Evolutionary conservation across 2,888 invertebrate genomes (phyloP).

Genomic region (Steinernema scapterisci): DNA sequence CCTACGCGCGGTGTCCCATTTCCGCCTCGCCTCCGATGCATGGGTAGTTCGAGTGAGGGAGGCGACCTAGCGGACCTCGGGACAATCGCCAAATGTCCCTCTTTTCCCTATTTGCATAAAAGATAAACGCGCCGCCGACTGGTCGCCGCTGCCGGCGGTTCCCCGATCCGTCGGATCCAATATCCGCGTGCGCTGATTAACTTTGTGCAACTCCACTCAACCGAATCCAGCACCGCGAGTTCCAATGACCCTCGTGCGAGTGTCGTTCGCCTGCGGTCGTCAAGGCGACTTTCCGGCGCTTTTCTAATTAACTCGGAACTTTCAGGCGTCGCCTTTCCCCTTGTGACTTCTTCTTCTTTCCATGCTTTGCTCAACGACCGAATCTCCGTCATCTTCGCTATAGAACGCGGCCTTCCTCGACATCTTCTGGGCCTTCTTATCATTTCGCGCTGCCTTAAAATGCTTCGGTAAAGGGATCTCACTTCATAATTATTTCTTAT

Average conservation of each 20-base stretch:
- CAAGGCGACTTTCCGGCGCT: slow-evolving; percentile 2
- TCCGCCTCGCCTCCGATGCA: background rate
- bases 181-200: background rate
- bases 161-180: background rate
- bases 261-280: background rate
- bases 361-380: slow-evolving; percentile 24
- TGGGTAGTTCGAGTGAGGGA: slow-evolving; percentile 3
- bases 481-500: background rate
- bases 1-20: slow-evolving; percentile 20
- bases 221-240: background rate
- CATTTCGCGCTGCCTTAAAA: slow-evolving; percentile 16
- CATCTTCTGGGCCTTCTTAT: background rate
- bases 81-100: slow-evolving; percentile 23
- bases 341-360: background rate
- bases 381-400: background rate
- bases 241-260: background rate
- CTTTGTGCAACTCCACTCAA: background rate
- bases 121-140: slow-evolving; percentile 9
- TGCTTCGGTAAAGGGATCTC: background rate
- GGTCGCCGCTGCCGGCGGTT: background rate
- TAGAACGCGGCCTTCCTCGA: background rate
- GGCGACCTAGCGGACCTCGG: background rate
- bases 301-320: background rate
- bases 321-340: background rate
- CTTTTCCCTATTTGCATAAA: slow-evolving; percentile 32